Evolutionary conservation across 2,888 invertebrate species (phyloP), one percentile per base, ranked within the genome.

Genomic region (Chromoteleia sp.): DNA sequence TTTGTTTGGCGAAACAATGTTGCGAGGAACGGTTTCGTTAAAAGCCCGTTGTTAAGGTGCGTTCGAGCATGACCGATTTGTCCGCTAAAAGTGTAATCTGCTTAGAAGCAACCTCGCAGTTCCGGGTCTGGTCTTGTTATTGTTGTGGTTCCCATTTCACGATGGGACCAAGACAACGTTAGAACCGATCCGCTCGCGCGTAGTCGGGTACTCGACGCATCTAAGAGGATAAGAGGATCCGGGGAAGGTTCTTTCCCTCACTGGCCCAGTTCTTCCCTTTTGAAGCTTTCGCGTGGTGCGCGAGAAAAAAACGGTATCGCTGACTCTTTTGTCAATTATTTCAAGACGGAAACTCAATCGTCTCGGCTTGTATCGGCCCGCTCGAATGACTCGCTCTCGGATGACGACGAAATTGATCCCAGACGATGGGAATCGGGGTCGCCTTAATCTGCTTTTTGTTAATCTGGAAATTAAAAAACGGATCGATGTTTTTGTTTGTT

Each of bases 31-130:
- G 84, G 85, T 83, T 85, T 86, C 84, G 88, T 88, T 87, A 88
- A 89, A 88, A 88, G 89, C 86, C 88, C 89, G 90, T 90, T 89
- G 90, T 90, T 89, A 85, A 83, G 86, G 82, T 88, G 86, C 89
- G 87, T 85, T 88, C 89, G 89, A 86, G 89, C 91, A 87, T 90
- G 85, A 88, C 87, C 88, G 86, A 90, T 90, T 88, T 85, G 85
- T 85, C 86, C 85, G 86, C 86, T 86, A 86, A 87, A 87, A 88
- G 86, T 88, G 85, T 89, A 89, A 90, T 89, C 90, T 88, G 88
- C 90, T 90, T 89, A 89, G 82, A 83, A 85, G 87, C 87, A 89
- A 54, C 56, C 30, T 90, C 88, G 86, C 74, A 80, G 83, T 82
- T 76, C 84, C 80, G 29, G 30, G 15, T 71, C 81, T 80, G 77